Evolutionary conservation across 2,888 invertebrate species (phyloP).

Genomic region (Seira musarum): DNA sequence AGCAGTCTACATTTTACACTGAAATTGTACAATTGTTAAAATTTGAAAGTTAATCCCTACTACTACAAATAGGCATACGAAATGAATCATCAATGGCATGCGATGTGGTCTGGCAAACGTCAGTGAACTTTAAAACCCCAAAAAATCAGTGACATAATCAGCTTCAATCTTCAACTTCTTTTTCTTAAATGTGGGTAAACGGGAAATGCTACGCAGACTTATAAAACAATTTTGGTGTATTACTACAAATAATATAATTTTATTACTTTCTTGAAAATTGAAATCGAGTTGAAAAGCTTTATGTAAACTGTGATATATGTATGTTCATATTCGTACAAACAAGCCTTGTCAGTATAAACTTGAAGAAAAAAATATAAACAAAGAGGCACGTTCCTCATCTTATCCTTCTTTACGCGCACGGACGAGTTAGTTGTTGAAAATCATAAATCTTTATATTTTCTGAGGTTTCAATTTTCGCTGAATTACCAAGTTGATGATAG

Average conservation of each 20-base stretch:
- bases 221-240: slow-evolving; percentile 15
- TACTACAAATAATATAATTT: neutral
- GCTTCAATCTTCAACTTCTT: too few relatives aligned
- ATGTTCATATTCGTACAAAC: too few relatives aligned
- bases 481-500: too few relatives aligned
- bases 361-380: neutral
- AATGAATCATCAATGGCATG: neutral
- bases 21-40: too few relatives aligned
- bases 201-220: neutral
- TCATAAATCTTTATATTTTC: too few relatives aligned
- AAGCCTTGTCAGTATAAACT: too few relatives aligned
- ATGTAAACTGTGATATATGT: neutral
- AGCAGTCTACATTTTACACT: too few relatives aligned
- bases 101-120: neutral
- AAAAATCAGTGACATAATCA: too few relatives aligned
- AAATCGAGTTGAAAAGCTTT: neutral
- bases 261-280: slow-evolving; percentile 9
- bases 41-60: too few relatives aligned
- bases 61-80: too few relatives aligned
- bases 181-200: too few relatives aligned
- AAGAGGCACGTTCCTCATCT: neutral
- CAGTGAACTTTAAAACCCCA: slow-evolving; percentile 6
- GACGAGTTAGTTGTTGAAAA: neutral
- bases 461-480: too few relatives aligned
- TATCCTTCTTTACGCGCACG: neutral